Percentiles rank a stretch among this genome's conserved stretches.
These are phyloP conservation scores for Chelon labrosus DNA, from an alignment of 2,797 vertebrate species.

Conservation along the genomic window DNA sequence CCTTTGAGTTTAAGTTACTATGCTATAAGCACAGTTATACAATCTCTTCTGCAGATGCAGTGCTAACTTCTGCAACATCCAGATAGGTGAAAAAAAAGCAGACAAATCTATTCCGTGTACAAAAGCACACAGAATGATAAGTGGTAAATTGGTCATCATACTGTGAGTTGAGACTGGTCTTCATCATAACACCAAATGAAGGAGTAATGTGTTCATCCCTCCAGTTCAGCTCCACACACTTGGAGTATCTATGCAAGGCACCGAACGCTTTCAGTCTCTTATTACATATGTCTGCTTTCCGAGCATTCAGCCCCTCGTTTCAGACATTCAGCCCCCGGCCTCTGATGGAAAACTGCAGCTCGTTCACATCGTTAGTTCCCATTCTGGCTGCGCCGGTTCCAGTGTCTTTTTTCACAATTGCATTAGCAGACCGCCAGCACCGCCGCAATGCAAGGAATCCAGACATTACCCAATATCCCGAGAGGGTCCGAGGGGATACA, in stretches of 20 bases:
- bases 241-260: neutral
- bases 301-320: constrained; percentile 31
- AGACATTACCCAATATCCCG: constrained; percentile 83
- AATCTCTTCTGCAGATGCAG: no score
- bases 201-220: constrained; percentile 5
- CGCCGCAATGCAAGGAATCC: constrained; percentile 68
- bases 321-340: constrained; percentile 49
- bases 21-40: neutral
- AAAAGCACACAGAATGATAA: neutral
- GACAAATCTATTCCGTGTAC: neutral
- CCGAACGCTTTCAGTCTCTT: constrained; percentile 39
- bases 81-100: neutral
- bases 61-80: neutral
- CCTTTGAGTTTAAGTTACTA: neutral
- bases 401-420: constrained; percentile 68
- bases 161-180: no score
- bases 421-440: constrained; percentile 66
- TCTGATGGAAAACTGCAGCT: constrained; percentile 69
- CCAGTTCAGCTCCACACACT: neutral
- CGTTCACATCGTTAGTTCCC: constrained; percentile 55
- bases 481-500: constrained; percentile 46
- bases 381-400: constrained; percentile 52
- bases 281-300: constrained; percentile 60
- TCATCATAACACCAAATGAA: neutral
- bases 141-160: neutral